Conservation (phyloP, 2,113 vertebrate species). For the Fregata magnificens region DNA sequence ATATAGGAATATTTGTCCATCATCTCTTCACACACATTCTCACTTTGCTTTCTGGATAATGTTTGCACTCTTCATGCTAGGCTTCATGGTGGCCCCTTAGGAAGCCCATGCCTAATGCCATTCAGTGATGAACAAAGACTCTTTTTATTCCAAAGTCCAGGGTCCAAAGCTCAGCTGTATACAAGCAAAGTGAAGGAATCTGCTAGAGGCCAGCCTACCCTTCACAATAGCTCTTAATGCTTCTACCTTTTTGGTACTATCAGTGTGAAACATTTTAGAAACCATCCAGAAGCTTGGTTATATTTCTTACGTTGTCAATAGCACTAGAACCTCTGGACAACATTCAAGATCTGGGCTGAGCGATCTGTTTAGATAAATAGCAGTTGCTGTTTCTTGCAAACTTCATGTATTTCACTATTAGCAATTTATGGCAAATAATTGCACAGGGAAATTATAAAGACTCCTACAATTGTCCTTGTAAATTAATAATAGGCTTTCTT, state of each 20-base stretch:
- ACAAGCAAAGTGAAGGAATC: constrained; percentile 81
- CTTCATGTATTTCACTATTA: constrained; percentile 72
- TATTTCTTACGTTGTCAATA: constrained; percentile 37
- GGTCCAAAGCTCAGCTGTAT: constrained; percentile 86
- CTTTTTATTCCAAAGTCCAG: constrained; percentile 84
- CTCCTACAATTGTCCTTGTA: constrained; percentile 85
- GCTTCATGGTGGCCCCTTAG: constrained; percentile 88
- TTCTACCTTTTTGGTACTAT: constrained; percentile 73
- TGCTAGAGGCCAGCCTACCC: constrained; percentile 72
- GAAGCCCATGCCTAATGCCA: constrained; percentile 93
- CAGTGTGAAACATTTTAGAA: constrained; percentile 70
- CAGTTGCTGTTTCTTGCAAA: constrained; percentile 72
- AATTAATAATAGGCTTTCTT: constrained; percentile 85
- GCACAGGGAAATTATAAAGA: constrained; percentile 82
- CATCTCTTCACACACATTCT: constrained; percentile 49
- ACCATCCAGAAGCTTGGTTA: constrained; percentile 35
- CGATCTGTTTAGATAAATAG: constrained; percentile 65
- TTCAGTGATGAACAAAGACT: constrained; percentile 88
- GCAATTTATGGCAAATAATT: constrained; percentile 82
- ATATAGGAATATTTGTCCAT: constrained; percentile 38
- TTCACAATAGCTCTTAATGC: constrained; percentile 61
- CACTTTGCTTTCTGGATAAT: constrained; percentile 75
- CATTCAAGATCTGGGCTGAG: constrained; percentile 37
- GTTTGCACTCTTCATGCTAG: constrained; percentile 79
- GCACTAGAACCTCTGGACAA: constrained; percentile 31